Conservation (phyloP, 2,888 invertebrate genomes). For the Drosophila kanekoi region DNA sequence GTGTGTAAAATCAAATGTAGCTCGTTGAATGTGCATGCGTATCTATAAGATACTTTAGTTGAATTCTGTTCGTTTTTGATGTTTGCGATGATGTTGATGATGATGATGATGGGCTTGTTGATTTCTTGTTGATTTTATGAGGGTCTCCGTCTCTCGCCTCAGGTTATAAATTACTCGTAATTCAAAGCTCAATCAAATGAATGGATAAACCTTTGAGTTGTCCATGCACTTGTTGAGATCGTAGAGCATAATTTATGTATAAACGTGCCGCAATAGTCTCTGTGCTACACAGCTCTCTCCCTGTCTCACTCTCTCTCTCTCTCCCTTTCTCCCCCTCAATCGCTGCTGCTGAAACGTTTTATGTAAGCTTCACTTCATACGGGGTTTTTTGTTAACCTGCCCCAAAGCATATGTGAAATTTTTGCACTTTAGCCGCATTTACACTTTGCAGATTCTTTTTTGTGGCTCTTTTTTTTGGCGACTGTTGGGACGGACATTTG, state of each 20-base stretch:
- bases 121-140: conserved; percentile 21
- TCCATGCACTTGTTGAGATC: conserved; percentile 19
- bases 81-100: conserved; percentile 16
- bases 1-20: conserved; percentile 77
- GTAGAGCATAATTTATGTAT: conserved; percentile 55
- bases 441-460: conserved; percentile 58
- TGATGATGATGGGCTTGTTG: conserved; percentile 28
- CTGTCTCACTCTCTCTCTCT: background rate
- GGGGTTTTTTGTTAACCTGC: conserved; percentile 19
- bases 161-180: conserved; percentile 50
- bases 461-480: conserved; percentile 31
- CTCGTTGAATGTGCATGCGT: conserved; percentile 35
- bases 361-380: conserved; percentile 14
- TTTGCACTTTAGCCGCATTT: conserved; percentile 68
- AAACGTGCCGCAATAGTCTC: conserved; percentile 43
- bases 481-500: conserved; percentile 68
- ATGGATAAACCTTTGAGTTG: conserved; percentile 31
- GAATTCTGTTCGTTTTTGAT: conserved; percentile 13
- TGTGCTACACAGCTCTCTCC: background rate
- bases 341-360: conserved; percentile 20
- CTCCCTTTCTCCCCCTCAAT: background rate
- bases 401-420: conserved; percentile 68
- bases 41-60: conserved; percentile 45
- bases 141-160: background rate
- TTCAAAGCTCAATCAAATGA: conserved; percentile 56